A percentile compares a stretch with the other conserved stretches of the same genome.
Evolutionary conservation across 2,797 vertebrate species (phyloP).

Genomic region (Hippocampus kuda): DNA sequence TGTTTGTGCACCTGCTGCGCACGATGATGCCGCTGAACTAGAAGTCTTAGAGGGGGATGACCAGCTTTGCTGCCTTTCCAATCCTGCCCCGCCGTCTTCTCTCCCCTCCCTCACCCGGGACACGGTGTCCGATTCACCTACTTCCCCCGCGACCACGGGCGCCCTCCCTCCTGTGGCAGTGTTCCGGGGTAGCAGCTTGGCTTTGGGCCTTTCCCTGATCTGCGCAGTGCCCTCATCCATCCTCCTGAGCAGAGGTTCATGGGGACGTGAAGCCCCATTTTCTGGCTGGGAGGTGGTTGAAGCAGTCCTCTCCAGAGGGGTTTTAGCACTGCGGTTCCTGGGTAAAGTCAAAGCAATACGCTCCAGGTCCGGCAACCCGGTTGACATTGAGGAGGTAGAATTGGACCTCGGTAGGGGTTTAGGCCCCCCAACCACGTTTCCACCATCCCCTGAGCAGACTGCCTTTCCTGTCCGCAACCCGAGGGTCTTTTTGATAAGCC

Average conservation of each 20-base stretch:
- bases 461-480: slow-evolving; percentile 89
- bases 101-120: slow-evolving; percentile 69
- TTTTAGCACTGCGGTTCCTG: slow-evolving; percentile 89
- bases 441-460: slow-evolving; percentile 74
- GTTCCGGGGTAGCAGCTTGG: slow-evolving; percentile 84
- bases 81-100: slow-evolving; percentile 44
- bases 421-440: slow-evolving; percentile 51
- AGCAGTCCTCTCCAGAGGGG: slow-evolving; percentile 84
- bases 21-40: slow-evolving; percentile 35
- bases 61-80: slow-evolving; percentile 72
- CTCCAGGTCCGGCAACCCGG: slow-evolving; percentile 92
- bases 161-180: slow-evolving; percentile 56
- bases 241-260: slow-evolving; percentile 71
- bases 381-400: slow-evolving; percentile 98
- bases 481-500: slow-evolving; percentile 97
- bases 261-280: slow-evolving; percentile 75
- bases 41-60: slow-evolving; percentile 78
- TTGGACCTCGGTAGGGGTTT: slow-evolving; percentile 91
- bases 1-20: slow-evolving; percentile 59
- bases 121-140: slow-evolving; percentile 53
- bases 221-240: slow-evolving; percentile 83
- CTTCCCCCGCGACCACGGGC: slow-evolving; percentile 66
- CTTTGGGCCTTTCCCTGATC: slow-evolving; percentile 89
- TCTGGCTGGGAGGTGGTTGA: slow-evolving; percentile 82
- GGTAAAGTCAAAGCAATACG: slow-evolving; percentile 92